Percentiles rank a stretch among this genome's conserved stretches.
These are phyloP conservation scores for Clitarchus hookeri DNA, from an alignment of 2,888 invertebrate species.

Conservation along the genomic window DNA sequence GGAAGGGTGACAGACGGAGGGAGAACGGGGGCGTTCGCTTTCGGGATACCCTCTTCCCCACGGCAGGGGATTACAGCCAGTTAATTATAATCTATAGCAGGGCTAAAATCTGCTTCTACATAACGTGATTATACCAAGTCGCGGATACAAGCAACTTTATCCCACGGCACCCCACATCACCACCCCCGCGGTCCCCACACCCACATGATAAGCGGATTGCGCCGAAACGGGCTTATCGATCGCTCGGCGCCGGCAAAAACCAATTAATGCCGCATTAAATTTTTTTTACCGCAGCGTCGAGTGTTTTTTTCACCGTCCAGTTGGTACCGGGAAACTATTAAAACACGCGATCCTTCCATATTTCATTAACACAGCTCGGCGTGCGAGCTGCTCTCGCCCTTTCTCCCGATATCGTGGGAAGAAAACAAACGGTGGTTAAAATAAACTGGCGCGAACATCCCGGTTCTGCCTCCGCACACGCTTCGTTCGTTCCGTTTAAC, in stretches of 20 bases:
- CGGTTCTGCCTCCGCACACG: neutral
- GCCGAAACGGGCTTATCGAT: constrained; percentile 14
- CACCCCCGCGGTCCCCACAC: too few species aligned
- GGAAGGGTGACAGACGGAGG: neutral
- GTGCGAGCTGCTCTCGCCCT: neutral
- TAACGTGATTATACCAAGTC: constrained; percentile 6
- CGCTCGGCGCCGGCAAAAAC: neutral
- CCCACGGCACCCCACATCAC: too few species aligned
- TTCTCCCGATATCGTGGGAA: neutral
- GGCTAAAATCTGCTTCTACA: neutral
- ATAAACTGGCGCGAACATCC: neutral
- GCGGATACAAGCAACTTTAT: constrained; percentile 14
- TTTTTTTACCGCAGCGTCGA: neutral
- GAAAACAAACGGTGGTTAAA: constrained; percentile 5
- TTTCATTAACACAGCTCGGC: neutral
- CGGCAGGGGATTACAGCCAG: neutral
- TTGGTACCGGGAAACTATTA: neutral
- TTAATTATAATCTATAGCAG: constrained; percentile 5
- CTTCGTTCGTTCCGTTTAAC: neutral
- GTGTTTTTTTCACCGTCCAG: neutral
- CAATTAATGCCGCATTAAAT: constrained; percentile 7
- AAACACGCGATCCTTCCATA: neutral
- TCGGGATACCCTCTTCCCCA: neutral
- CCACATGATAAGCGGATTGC: neutral
- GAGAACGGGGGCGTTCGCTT: neutral